Conservation (phyloP, 1,140 invertebrate species). For the Acromyrmex charruanus region DNA sequence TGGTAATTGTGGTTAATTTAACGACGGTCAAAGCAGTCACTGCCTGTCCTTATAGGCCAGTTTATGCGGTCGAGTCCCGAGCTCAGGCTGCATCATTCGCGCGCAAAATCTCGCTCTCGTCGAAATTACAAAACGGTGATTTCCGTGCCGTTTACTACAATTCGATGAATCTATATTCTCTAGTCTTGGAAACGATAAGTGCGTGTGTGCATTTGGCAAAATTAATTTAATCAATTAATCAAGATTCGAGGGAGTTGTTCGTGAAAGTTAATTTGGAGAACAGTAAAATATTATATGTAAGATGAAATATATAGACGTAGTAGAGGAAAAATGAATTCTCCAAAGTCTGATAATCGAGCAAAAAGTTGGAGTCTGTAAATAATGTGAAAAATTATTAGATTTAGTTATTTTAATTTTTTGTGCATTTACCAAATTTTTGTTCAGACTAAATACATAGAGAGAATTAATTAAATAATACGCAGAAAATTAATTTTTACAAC, state of each 20-base stretch:
- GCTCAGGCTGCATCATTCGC: slow-evolving; percentile 36
- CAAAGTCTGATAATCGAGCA: not conserved
- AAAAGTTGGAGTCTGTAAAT: not conserved
- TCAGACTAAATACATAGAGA: not conserved
- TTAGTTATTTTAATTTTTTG: not conserved
- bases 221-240: slow-evolving; percentile 24
- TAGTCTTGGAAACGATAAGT: not conserved
- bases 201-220: not conserved
- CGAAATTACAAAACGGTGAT: not conserved
- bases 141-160: not conserved
- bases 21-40: slow-evolving; percentile 78
- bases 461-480: slow-evolving; percentile 10
- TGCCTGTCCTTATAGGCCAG: slow-evolving; percentile 75
- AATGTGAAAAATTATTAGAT: not conserved
- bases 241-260: not conserved
- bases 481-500: not conserved
- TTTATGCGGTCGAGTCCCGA: slow-evolving; percentile 69
- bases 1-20: slow-evolving; percentile 84
- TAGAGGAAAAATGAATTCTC: slow-evolving; percentile 6
- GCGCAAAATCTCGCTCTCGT: slow-evolving; percentile 14
- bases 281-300: not conserved
- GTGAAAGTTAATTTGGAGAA: slow-evolving; percentile 23
- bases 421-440: not conserved
- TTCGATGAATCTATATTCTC: not conserved
- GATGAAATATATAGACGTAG: not conserved